phyloP scores from a whole-genome alignment of 2,113 vertebrate species.

The Ramphastos sulfuratus region DNA sequence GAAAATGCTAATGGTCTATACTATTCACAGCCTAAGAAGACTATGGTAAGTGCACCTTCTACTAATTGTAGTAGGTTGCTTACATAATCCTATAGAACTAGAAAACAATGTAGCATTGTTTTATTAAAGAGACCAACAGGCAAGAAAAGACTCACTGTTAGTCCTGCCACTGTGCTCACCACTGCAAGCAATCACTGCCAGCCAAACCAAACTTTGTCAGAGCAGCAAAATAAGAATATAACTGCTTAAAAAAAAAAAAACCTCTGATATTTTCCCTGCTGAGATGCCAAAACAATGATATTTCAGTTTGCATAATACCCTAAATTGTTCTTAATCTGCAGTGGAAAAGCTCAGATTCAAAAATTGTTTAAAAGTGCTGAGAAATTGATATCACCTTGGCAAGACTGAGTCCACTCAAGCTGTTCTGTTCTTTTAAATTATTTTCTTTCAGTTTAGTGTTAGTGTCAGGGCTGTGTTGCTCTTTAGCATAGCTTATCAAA shows the following conservation, averaged over 20 bases:
- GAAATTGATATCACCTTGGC: not conserved
- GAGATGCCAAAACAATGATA: not conserved
- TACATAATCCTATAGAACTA: not conserved
- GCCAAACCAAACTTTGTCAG: not conserved
- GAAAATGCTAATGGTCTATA: conserved; percentile 57
- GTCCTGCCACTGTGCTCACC: not conserved
- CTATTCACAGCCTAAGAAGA: conserved; percentile 67
- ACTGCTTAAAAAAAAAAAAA: not conserved
- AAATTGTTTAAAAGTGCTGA: not conserved
- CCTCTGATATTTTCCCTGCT: not conserved
- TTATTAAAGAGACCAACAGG: conserved; percentile 42
- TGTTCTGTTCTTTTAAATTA: not conserved
- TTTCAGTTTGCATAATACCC: not conserved
- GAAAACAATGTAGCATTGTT: conserved; percentile 44
- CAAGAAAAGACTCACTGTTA: conserved; percentile 4
- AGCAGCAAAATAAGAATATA: not conserved
- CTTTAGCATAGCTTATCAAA: not conserved
- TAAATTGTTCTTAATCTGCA: not conserved
- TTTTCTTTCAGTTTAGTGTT: not conserved
- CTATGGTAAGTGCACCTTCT: not conserved
- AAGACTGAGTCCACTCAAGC: not conserved
- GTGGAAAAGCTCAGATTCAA: not conserved
- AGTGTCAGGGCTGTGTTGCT: not conserved
- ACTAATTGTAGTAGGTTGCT: conserved; percentile 60
- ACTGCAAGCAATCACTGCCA: not conserved